Evolutionary conservation across 2,888 invertebrate species (phyloP), one percentile per base, ranked within the genome.

Genomic region (Thecocarcelia acutangulata): DNA sequence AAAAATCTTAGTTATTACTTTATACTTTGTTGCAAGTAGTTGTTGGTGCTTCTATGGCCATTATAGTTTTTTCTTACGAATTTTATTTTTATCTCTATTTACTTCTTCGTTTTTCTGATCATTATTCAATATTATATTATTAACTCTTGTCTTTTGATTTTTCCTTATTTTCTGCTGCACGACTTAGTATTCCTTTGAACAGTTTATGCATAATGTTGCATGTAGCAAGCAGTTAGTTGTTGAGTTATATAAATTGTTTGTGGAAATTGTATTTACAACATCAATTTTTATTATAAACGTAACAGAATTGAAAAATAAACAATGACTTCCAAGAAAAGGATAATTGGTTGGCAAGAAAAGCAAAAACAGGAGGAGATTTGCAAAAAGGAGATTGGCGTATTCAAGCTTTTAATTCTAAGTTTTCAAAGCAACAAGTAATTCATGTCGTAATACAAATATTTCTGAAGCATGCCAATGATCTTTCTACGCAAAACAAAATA

Each of bases 81-180:
- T 64, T 64, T 64, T 56, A 64, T 68, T 61, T 68, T 72, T 56
- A 56, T 70, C 56, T 72, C 42, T 15, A 28, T 52, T 69, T 24
- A 50, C 54, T 48, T 74, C 44, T 74, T 61, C 40, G 33, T 63
- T 66, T 66, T 74, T 58, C 64, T 73, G 77, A 77, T 69, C 77
- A 82, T 77, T 82, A 82, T 82, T 82, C 77, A 82, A 82, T 78
- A 82, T 78, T 82, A 77, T 74, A 69, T 59, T 70, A 74, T 82
- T 82, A 73, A 81, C 61, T 81, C 21, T 56, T 42, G 56, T 48
- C 64, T 50, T 81, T 46, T 40, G 28, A 33, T 33, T 46, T n/a
- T 52, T 66, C 2, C 52, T 40, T 48, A 63, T 28, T 24, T 37
- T 21, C 13, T 42, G 58, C 58, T 56, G 15, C 50, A 33, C 48